These are phyloP conservation scores for Sander lucioperca DNA, from an alignment of 2,113 vertebrate genomes.

Conservation along the genomic window DNA sequence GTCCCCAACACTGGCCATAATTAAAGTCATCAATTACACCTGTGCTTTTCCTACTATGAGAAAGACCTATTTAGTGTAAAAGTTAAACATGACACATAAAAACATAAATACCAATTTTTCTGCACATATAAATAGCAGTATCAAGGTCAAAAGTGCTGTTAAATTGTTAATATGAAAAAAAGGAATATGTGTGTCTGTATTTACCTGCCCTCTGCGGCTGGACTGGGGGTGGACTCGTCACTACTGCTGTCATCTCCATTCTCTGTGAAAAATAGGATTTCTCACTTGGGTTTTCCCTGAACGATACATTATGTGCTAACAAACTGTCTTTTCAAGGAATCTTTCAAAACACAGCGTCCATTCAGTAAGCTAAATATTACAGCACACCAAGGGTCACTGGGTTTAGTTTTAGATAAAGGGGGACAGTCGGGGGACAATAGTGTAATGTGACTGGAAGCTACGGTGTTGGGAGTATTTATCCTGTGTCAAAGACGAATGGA, in stretches of 20 bases:
- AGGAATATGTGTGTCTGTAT: not conserved
- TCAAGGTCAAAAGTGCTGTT: not conserved
- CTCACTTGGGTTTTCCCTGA: not conserved
- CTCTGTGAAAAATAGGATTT: constrained; percentile 78
- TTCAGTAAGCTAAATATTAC: constrained; percentile 16
- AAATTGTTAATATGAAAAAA: not conserved
- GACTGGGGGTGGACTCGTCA: constrained; percentile 91
- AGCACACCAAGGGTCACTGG: constrained; percentile 26
- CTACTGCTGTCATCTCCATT: constrained; percentile 94
- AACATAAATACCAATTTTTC: not conserved
- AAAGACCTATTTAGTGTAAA: not conserved
- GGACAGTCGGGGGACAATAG: constrained; percentile 22
- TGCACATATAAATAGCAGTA: not conserved
- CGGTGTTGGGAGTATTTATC: not conserved
- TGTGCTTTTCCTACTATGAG: not conserved
- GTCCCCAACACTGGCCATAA: too few relatives aligned
- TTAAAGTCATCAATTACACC: not conserved
- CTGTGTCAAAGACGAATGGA: not conserved
- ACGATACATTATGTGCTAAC: not conserved
- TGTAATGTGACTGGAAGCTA: constrained; percentile 9
- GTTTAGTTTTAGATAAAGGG: constrained; percentile 34
- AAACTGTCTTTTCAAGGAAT: not conserved
- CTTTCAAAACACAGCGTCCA: not conserved
- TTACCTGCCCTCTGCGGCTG: constrained; percentile 93
- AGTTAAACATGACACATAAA: not conserved